phyloP scores from a whole-genome alignment of 2,797 vertebrate species.

The Gallinago solitaria region DNA sequence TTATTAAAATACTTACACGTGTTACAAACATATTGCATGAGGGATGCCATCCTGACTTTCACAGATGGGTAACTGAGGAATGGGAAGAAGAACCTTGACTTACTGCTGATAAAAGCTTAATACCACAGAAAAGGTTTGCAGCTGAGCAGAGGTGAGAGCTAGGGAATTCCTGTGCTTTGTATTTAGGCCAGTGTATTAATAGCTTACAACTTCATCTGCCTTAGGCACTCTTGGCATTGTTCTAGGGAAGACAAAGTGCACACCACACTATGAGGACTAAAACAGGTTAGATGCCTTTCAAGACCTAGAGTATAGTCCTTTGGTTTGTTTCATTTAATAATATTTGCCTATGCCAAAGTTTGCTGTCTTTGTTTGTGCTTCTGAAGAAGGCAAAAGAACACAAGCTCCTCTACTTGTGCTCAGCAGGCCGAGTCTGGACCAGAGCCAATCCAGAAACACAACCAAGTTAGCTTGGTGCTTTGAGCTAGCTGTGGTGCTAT shows the following conservation, averaged over 20 bases:
- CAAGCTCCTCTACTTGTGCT: background rate
- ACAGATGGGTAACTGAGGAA: background rate
- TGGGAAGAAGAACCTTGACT: background rate
- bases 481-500: background rate
- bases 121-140: background rate
- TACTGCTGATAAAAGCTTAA: background rate
- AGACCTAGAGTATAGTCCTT: background rate
- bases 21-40: background rate
- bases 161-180: slow-evolving; percentile 25
- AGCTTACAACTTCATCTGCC: background rate
- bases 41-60: background rate
- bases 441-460: background rate
- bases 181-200: slow-evolving; percentile 55
- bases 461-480: background rate
- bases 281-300: slow-evolving; percentile 3
- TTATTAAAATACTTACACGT: background rate
- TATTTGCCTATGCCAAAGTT: background rate
- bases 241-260: background rate
- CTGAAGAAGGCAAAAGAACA: background rate
- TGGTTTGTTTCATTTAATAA: background rate
- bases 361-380: background rate
- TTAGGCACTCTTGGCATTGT: background rate
- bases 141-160: slow-evolving; percentile 21
- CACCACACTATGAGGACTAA: accelerated
- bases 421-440: slow-evolving; percentile 23